Conservation (phyloP, 1,140 invertebrate species). For the Nautilus pompilius region DNA sequence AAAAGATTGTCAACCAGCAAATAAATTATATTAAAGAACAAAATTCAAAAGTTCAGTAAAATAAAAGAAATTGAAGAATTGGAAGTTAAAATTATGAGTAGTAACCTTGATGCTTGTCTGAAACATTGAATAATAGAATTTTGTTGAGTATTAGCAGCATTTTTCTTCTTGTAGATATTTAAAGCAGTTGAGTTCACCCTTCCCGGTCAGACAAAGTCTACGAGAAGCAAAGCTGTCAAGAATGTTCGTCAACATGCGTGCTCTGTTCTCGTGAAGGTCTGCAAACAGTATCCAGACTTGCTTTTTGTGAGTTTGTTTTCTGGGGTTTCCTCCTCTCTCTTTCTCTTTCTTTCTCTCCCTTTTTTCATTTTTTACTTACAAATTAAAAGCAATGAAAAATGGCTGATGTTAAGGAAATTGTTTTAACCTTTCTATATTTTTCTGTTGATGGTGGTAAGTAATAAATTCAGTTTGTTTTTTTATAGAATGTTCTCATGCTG, state of each 20-base stretch:
- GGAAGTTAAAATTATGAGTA: neutral
- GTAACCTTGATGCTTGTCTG: neutral
- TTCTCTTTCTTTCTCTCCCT: neutral
- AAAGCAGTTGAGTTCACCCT: slow-evolving; percentile 72
- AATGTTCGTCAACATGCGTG: slow-evolving; percentile 85
- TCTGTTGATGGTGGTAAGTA: neutral
- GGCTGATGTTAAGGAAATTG: neutral
- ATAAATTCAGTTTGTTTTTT: neutral
- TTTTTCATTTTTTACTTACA: neutral
- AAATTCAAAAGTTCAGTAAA: no score
- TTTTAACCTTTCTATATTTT: neutral
- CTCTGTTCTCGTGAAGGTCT: slow-evolving; percentile 84
- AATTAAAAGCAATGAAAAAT: neutral
- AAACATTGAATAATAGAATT: neutral
- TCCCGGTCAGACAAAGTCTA: slow-evolving; percentile 64
- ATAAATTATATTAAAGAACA: no score
- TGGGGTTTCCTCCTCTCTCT: slow-evolving; percentile 45
- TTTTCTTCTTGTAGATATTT: slow-evolving; percentile 64
- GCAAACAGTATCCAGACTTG: slow-evolving; percentile 75
- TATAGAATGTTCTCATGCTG: no score
- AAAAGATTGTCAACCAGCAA: no score
- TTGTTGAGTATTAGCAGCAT: no score
- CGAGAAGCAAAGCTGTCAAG: slow-evolving; percentile 70
- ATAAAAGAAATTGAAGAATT: no score
- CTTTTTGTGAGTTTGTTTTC: slow-evolving; percentile 44